A percentile compares a stretch with the other conserved stretches of the same genome.
These are phyloP conservation scores for Elymnias hypermnestra DNA, from an alignment of 1,140 invertebrate genomes.

Conservation along the genomic window DNA sequence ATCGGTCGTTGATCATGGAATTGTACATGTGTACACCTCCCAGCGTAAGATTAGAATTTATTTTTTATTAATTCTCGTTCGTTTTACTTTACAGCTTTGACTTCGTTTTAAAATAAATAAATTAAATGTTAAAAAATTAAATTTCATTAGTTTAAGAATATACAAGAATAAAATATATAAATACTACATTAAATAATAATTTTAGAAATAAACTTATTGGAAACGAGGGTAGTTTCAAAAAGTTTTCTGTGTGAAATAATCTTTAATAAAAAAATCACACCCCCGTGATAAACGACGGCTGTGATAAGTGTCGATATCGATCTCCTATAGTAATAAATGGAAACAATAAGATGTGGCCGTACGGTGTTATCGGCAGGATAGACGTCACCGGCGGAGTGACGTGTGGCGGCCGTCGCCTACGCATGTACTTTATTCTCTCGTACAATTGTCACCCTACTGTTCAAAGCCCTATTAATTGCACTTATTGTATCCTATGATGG, in stretches of 20 bases:
- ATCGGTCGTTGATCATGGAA: slow-evolving; percentile 53
- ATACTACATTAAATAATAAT: too few relatives aligned
- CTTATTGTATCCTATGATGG: slow-evolving; percentile 4
- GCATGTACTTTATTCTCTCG: slow-evolving; percentile 7
- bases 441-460: slow-evolving; percentile 25
- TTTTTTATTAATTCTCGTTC: slow-evolving; percentile 19
- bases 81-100: neutral
- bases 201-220: neutral
- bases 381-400: slow-evolving; percentile 50
- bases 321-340: slow-evolving; percentile 30
- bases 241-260: too few relatives aligned
- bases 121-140: neutral
- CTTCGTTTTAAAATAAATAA: neutral
- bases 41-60: slow-evolving; percentile 61
- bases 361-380: slow-evolving; percentile 35
- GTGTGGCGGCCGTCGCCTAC: slow-evolving; percentile 30
- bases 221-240: slow-evolving; percentile 12
- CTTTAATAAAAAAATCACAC: slow-evolving; percentile 12
- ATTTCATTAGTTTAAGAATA: too few relatives aligned
- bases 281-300: slow-evolving; percentile 11
- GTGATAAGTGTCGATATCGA: slow-evolving; percentile 27
- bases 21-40: slow-evolving; percentile 34
- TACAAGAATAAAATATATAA: too few relatives aligned
- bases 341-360: slow-evolving; percentile 32
- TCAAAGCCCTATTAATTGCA: slow-evolving; percentile 29